Evolutionary conservation across 2,888 invertebrate genomes (phyloP).

Genomic region (Papilio protenor): DNA sequence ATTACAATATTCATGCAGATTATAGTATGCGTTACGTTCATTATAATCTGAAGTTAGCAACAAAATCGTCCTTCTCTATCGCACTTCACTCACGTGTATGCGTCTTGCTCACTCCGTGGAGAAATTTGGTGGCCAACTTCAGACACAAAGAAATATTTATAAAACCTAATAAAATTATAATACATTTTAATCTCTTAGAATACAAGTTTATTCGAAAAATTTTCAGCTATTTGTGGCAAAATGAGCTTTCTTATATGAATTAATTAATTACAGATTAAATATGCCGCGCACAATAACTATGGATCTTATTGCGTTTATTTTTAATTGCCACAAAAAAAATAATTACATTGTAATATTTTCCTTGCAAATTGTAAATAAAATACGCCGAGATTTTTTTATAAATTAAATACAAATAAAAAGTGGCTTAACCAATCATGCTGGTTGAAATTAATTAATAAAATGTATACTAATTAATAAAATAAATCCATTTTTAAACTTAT

Average conservation of each 20-base stretch:
- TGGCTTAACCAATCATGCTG: no score
- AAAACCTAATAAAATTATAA: constrained; percentile 21
- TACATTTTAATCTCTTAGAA: constrained; percentile 44
- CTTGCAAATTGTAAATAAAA: not conserved
- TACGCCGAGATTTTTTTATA: not conserved
- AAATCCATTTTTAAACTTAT: not conserved
- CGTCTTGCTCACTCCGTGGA: not conserved
- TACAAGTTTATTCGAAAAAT: constrained; percentile 26
- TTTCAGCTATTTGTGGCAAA: constrained; percentile 4
- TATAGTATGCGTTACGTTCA: not conserved
- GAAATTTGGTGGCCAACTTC: not conserved
- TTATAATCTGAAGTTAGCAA: not conserved
- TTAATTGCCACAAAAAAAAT: not conserved
- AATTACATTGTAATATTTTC: not conserved
- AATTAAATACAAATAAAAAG: not conserved
- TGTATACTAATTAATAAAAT: not conserved
- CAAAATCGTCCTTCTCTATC: not conserved
- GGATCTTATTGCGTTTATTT: not conserved
- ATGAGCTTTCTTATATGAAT: not conserved
- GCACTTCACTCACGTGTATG: not conserved
- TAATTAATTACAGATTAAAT: not conserved
- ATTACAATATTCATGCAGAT: constrained; percentile 36
- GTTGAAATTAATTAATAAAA: not conserved
- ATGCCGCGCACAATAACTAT: not conserved
- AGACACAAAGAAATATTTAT: not conserved